Percentiles rank a stretch among this genome's conserved stretches.
These are phyloP conservation scores for Origma solitaria DNA, from an alignment of 2,113 vertebrate genomes.

Conservation along the genomic window DNA sequence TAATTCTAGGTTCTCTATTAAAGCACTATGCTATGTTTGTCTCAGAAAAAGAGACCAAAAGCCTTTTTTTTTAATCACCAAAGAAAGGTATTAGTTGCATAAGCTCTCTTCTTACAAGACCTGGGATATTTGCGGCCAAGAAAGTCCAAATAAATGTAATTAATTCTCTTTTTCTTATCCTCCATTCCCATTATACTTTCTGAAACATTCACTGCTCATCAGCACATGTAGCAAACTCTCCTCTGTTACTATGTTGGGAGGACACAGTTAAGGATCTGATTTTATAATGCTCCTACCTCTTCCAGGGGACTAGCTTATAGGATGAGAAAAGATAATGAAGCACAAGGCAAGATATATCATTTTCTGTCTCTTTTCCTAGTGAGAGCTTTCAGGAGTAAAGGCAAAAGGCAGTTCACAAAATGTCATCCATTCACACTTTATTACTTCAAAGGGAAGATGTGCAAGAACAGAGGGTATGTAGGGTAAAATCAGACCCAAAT, in stretches of 20 bases:
- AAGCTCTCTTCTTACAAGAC: neutral
- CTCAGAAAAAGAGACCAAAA: neutral
- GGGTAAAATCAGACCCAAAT: neutral
- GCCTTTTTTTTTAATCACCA: neutral
- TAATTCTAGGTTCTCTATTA: neutral
- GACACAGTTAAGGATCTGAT: neutral
- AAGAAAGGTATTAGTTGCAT: neutral
- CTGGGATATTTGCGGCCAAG: neutral
- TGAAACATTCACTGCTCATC: neutral
- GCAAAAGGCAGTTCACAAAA: neutral
- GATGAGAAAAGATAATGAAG: neutral
- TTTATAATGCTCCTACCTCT: neutral
- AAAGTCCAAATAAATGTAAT: neutral
- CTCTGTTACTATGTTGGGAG: neutral
- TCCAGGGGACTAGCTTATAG: neutral
- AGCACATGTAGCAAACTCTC: neutral
- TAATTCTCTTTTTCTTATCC: neutral
- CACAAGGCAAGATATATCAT: neutral
- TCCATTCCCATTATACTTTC: neutral
- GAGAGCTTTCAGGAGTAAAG: neutral
- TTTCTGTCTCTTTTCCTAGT: neutral
- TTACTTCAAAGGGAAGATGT: neutral
- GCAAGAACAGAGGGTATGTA: neutral
- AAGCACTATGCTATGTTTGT: neutral
- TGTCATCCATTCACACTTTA: neutral